Evolutionary conservation across 1,140 invertebrate genomes (phyloP).

Genomic region (Monochamus saltuarius): DNA sequence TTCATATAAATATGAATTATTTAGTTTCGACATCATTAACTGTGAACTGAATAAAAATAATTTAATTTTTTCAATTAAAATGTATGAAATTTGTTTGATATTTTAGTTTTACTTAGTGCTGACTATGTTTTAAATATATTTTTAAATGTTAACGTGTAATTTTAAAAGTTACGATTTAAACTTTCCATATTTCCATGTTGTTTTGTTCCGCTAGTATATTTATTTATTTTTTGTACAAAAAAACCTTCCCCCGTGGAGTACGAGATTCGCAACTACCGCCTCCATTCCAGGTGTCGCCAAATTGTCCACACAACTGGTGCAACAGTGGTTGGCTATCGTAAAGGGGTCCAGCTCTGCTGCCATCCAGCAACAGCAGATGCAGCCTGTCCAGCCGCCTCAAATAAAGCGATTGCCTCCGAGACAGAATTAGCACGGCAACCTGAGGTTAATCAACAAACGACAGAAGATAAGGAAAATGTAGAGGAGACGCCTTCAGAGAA

Average conservation of each 20-base stretch:
- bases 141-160: too few relatives aligned
- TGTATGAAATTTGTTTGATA: too few relatives aligned
- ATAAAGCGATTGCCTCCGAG: background rate
- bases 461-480: background rate
- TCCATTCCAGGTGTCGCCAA: slow-evolving; percentile 42
- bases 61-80: too few relatives aligned
- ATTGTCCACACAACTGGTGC: slow-evolving; percentile 79
- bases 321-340: slow-evolving; percentile 86
- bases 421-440: background rate
- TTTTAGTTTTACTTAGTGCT: too few relatives aligned
- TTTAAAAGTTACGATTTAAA: background rate
- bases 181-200: too few relatives aligned
- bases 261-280: background rate
- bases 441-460: background rate
- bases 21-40: too few relatives aligned
- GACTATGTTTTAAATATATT: too few relatives aligned
- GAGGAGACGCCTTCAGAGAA: background rate
- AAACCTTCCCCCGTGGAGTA: background rate
- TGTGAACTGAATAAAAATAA: too few relatives aligned
- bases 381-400: slow-evolving; percentile 6
- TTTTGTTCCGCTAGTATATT: too few relatives aligned
- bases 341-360: slow-evolving; percentile 51
- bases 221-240: background rate
- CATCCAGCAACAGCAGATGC: slow-evolving; percentile 23
- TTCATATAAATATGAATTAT: too few relatives aligned